Percentiles rank a stretch among this genome's conserved stretches.
Evolutionary conservation across 2,113 vertebrate genomes (phyloP).

Genomic region (Trichechus manatus): DNA sequence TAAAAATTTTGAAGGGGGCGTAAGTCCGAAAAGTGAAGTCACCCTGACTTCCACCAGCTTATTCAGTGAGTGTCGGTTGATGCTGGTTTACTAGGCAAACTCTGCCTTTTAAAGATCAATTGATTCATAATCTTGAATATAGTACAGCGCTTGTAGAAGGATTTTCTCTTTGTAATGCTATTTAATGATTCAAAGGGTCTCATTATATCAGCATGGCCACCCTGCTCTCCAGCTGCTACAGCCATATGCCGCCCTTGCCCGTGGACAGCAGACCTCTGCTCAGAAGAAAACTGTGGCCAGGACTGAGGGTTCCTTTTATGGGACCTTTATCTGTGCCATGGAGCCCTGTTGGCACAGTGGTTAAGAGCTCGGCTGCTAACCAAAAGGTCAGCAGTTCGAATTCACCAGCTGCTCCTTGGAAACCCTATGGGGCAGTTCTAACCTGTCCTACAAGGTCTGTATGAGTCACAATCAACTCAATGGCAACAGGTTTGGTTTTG

Average conservation of each 20-base stretch:
- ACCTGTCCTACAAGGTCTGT: too few relatives aligned
- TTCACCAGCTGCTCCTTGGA: too few relatives aligned
- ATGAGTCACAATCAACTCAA: too few relatives aligned
- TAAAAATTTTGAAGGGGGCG: rapidly evolving
- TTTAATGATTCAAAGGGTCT: conserved; percentile 54
- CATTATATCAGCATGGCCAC: background rate
- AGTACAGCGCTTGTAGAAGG: background rate
- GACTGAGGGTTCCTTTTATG: rapidly evolving
- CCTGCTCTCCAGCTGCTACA: conserved; percentile 33
- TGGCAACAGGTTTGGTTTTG: too few relatives aligned
- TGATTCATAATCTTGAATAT: background rate
- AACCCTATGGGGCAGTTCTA: too few relatives aligned
- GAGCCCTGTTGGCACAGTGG: too few relatives aligned
- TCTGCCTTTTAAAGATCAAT: background rate
- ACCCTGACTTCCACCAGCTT: background rate
- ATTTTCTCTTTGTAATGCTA: background rate
- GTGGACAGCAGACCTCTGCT: background rate
- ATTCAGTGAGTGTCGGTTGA: rapidly evolving
- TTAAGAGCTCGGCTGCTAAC: too few relatives aligned
- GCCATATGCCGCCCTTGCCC: background rate
- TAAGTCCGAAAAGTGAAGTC: rapidly evolving
- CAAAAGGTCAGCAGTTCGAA: too few relatives aligned
- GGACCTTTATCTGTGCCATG: background rate
- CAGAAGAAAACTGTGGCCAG: rapidly evolving
- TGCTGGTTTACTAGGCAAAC: background rate